Base-by-base conservation (phyloP, 2,888 invertebrate species). In the Lasioglossum figueresi region DNA sequence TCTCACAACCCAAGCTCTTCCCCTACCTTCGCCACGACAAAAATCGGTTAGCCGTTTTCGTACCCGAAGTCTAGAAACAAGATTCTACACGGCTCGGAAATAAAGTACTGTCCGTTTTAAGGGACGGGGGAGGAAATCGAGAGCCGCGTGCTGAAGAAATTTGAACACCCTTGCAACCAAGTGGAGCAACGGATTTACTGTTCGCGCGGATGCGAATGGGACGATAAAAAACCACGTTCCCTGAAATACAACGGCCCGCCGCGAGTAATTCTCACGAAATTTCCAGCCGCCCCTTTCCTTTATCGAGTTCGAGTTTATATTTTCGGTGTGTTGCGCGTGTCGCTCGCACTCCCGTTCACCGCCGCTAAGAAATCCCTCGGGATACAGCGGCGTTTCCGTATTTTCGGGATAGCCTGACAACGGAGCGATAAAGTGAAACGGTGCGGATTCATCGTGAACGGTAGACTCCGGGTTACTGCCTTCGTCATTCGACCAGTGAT, bases 371-470 rank as follows among this genome's bases (percentile, higher is more conserved):
- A 84, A 85, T 85, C 87, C 88, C 83, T 84, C 56, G 75, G 84
- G 87, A 86, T 81, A 66, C 74, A 34, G 76, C 83, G 87, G 83
- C 86, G 86, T 85, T 90, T 86, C 74, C 87, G 83, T 88, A 89
- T 85, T 90, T 90, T 83, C 84, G 79, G 90, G 83, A 89, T 82
- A 70, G 81, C 71, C 83, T 82, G 87, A 89, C 86, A 84, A 90
- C 86, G 80, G 86, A 56, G 71, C 89, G 90, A 90, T 90, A 90
- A 90, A 90, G 84, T 85, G 88, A 88, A 90, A 90, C 88, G 89
- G 85, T 76, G 82, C 77, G 86, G 88, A 89, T 86, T 89, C 85
- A 48, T 83, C 70, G 77, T 31, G 84, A 88, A 90, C 86, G 85
- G 84, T 85, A 80, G 56, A 82, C 56, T 71, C 74, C 37, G 78